A percentile compares a stretch with the other conserved stretches of the same genome.
These are phyloP conservation scores for Heliconius sara DNA, from an alignment of 2,888 invertebrate species.

Conservation along the genomic window DNA sequence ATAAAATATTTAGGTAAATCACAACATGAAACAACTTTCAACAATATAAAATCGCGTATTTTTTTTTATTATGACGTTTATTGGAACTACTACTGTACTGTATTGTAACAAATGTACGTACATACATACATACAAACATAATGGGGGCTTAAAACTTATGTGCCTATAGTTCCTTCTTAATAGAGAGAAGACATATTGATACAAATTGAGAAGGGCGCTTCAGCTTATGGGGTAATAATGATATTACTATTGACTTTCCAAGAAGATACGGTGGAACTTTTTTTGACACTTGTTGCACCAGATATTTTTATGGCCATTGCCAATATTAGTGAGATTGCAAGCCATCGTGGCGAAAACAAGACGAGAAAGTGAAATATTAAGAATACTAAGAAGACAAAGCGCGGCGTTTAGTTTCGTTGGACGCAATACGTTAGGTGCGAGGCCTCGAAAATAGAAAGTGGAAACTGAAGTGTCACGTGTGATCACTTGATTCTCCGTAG, in stretches of 20 bases:
- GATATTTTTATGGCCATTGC: neutral
- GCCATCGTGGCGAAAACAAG: too few relatives aligned
- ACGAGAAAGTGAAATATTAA: too few relatives aligned
- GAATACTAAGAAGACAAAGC: too few relatives aligned
- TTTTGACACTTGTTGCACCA: slow-evolving; percentile 14
- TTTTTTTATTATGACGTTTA: neutral
- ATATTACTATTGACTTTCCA: slow-evolving; percentile 23
- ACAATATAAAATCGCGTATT: too few relatives aligned
- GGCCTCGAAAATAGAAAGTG: neutral
- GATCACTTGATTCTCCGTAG: neutral
- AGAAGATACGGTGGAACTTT: slow-evolving; percentile 3
- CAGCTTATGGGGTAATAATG: slow-evolving; percentile 27
- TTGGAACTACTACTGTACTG: neutral
- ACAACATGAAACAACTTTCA: too few relatives aligned
- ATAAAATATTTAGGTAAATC: neutral
- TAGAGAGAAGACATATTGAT: slow-evolving; percentile 19
- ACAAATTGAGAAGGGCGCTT: slow-evolving; percentile 23
- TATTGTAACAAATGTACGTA: neutral
- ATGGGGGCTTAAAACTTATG: slow-evolving; percentile 2
- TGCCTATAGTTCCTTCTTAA: neutral
- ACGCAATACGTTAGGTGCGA: neutral
- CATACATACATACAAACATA: neutral
- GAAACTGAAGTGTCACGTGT: neutral
- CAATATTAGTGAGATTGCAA: neutral
- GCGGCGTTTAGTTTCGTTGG: neutral